Evolutionary conservation across 2,113 vertebrate genomes (phyloP).

Genomic region (Syrmaticus mikado): DNA sequence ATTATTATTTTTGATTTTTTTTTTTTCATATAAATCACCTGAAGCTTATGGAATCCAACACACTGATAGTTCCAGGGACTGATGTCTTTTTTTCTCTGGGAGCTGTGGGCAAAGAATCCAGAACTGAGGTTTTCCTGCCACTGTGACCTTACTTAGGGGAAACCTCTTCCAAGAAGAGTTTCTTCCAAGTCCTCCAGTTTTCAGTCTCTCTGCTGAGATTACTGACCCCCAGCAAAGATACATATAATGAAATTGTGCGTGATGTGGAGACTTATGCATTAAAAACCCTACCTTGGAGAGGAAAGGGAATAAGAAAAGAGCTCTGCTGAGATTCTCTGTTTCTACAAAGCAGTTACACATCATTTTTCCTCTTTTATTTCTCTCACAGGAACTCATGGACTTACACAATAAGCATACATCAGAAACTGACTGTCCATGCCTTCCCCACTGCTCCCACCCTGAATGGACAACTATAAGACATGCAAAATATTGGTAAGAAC

Average conservation of each 20-base stretch:
- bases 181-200: background rate
- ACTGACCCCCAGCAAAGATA: background rate
- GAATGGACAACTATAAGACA: background rate
- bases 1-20: background rate
- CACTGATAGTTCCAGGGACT: background rate
- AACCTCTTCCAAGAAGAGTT: background rate
- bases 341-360: background rate
- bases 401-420: background rate
- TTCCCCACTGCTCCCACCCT: accelerated
- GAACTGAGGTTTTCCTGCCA: background rate
- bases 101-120: background rate
- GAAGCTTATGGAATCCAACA: background rate
- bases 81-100: background rate
- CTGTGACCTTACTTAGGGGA: background rate
- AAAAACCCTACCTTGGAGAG: background rate
- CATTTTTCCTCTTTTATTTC: background rate
- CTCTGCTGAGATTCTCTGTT: background rate
- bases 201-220: background rate
- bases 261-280: background rate
- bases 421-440: background rate
- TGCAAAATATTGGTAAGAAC: background rate
- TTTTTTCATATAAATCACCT: background rate
- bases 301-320: background rate
- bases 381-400: background rate
- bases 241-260: background rate